These are phyloP conservation scores for Pollenia angustigena DNA, from an alignment of 2,888 invertebrate genomes.

Conservation along the genomic window DNA sequence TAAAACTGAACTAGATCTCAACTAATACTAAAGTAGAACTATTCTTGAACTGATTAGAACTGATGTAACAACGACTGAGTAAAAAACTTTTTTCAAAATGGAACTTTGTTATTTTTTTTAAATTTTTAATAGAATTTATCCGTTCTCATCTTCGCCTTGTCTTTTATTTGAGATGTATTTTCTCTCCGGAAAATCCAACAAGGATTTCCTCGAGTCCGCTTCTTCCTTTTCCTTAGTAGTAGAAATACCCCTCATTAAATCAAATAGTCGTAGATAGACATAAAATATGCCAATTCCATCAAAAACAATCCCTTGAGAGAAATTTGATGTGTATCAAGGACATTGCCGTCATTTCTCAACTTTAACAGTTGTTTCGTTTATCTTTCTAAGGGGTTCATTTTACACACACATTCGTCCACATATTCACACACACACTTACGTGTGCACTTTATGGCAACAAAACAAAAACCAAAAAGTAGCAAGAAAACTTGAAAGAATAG, in stretches of 20 bases:
- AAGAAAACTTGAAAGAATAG: conserved; percentile 5
- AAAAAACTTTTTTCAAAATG: too few species aligned
- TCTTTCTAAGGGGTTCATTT: conserved; percentile 23
- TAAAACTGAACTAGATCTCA: too few species aligned
- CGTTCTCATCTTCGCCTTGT: too few species aligned
- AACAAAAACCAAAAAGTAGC: conserved; percentile 28
- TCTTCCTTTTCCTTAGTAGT: background rate
- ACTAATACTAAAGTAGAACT: too few species aligned
- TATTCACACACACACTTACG: background rate
- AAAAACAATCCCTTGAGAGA: conserved; percentile 55
- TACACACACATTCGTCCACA: too few species aligned
- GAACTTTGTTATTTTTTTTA: too few species aligned
- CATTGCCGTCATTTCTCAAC: conserved; percentile 41
- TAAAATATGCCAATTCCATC: conserved; percentile 26
- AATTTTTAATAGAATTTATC: too few species aligned
- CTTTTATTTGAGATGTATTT: too few species aligned
- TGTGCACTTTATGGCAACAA: conserved; percentile 3
- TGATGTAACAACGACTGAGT: too few species aligned
- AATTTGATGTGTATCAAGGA: conserved; percentile 62
- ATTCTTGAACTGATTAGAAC: too few species aligned
- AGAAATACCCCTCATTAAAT: conserved; percentile 22
- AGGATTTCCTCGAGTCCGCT: background rate
- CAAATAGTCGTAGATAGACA: conserved; percentile 44
- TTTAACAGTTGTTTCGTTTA: conserved; percentile 44
- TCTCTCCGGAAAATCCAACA: background rate